These are phyloP conservation scores for Chaunax sp. DNA, from an alignment of 2,797 vertebrate species.

Conservation along the genomic window DNA sequence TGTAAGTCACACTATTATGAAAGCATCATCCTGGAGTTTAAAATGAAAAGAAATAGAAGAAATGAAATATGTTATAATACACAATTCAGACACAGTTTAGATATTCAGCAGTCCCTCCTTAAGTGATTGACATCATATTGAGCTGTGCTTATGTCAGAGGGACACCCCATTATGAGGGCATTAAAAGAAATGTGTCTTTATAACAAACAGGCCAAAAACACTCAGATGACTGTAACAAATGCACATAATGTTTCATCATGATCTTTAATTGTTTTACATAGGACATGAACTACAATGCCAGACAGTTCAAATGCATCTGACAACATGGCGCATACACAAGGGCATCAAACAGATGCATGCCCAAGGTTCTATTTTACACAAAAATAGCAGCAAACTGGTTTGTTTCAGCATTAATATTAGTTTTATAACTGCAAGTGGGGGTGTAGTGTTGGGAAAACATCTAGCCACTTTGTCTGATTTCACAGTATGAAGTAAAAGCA, in stretches of 20 bases:
- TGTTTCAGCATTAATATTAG: not conserved
- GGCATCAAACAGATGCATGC: slow-evolving; percentile 2
- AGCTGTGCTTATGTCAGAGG: slow-evolving; percentile 68
- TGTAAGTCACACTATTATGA: slow-evolving; percentile 6
- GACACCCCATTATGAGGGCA: slow-evolving; percentile 56
- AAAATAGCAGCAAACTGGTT: slow-evolving; percentile 4
- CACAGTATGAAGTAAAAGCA: not conserved
- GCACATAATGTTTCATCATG: slow-evolving; percentile 1
- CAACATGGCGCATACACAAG: not conserved
- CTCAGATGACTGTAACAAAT: slow-evolving; percentile 17
- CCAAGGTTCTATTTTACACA: slow-evolving; percentile 5
- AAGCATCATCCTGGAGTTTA: slow-evolving; percentile 10
- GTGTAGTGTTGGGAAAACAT: not conserved
- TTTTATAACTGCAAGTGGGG: not conserved
- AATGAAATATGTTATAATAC: slow-evolving; percentile 40
- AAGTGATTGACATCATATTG: slow-evolving; percentile 70
- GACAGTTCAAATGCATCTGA: not conserved
- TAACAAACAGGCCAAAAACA: no score
- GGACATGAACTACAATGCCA: not conserved
- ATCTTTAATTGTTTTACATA: not conserved
- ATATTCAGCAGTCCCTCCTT: slow-evolving; percentile 56
- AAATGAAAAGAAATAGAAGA: slow-evolving; percentile 41
- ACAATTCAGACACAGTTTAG: slow-evolving; percentile 55
- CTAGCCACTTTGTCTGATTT: not conserved
- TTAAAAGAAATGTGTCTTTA: no score